These are phyloP conservation scores for Camponotus fellah DNA, from an alignment of 2,888 invertebrate species.

Conservation along the genomic window DNA sequence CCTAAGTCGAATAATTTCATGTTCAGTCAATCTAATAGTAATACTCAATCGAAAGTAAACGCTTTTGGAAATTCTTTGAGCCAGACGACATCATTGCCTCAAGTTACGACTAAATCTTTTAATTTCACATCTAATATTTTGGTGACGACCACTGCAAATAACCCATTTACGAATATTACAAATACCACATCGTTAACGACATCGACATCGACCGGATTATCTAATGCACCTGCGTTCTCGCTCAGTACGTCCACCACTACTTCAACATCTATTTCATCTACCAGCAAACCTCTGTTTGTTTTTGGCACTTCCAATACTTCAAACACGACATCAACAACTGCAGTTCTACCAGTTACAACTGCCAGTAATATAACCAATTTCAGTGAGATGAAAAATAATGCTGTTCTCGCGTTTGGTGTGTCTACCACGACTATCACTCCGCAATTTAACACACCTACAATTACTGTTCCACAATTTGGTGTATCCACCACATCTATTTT, in stretches of 20 bases:
- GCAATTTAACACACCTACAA: slow-evolving; percentile 58
- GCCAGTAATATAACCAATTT: slow-evolving; percentile 9
- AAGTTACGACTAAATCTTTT: slow-evolving; percentile 33
- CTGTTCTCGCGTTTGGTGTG: slow-evolving; percentile 24
- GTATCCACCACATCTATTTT: slow-evolving; percentile 67
- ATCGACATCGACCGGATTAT: slow-evolving; percentile 27
- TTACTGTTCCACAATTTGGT: slow-evolving; percentile 66
- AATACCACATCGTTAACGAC: slow-evolving; percentile 5
- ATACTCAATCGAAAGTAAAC: slow-evolving; percentile 13
- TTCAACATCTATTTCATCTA: background rate
- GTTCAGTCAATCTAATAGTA: slow-evolving; percentile 31
- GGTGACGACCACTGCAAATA: slow-evolving; percentile 7
- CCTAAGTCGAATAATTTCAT: slow-evolving; percentile 50
- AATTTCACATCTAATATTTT: slow-evolving; percentile 19
- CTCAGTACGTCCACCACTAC: slow-evolving; percentile 40
- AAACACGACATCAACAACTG: slow-evolving; percentile 19
- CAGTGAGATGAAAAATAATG: background rate
- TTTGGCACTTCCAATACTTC: slow-evolving; percentile 60
- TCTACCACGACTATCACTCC: slow-evolving; percentile 33
- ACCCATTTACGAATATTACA: slow-evolving; percentile 47
- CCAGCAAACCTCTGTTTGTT: slow-evolving; percentile 62
- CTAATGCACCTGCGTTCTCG: slow-evolving; percentile 47
- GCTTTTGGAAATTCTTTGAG: slow-evolving; percentile 48
- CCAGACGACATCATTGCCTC: slow-evolving; percentile 19
- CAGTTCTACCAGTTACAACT: slow-evolving; percentile 5